Conservation (phyloP, 2,113 vertebrate genomes). For the Halichoerus grypus region DNA sequence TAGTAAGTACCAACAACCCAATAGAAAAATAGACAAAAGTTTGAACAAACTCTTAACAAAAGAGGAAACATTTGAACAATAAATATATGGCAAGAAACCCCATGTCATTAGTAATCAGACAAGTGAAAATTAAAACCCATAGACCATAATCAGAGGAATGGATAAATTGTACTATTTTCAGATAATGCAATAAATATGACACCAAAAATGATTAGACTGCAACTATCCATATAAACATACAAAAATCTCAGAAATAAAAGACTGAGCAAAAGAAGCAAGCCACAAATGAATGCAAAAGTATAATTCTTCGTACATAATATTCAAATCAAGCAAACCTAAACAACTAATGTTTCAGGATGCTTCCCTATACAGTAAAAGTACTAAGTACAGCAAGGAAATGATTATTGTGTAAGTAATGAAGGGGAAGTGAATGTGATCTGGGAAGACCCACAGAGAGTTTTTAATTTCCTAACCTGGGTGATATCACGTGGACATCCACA, state of each 20-base stretch:
- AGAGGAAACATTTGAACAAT: not conserved
- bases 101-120: not conserved
- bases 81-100: not conserved
- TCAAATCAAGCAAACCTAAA: not conserved
- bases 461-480: not conserved
- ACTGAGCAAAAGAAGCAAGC: not conserved
- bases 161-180: not conserved
- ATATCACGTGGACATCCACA: not conserved
- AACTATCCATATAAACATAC: not conserved
- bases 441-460: not conserved
- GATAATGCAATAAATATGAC: not conserved
- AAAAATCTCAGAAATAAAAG: not conserved
- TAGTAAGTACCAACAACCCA: not conserved
- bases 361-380: not conserved
- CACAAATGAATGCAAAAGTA: not conserved
- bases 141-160: not conserved
- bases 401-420: not conserved
- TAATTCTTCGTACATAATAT: not conserved
- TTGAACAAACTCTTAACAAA: not conserved
- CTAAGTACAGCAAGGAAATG: not conserved
- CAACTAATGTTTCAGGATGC: not conserved
- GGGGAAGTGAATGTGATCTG: not conserved
- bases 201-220: not conserved
- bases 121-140: not conserved
- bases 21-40: not conserved